Base-by-base conservation (phyloP, 2,797 vertebrate genomes). In the Cryptoblepharus egeriae region DNA sequence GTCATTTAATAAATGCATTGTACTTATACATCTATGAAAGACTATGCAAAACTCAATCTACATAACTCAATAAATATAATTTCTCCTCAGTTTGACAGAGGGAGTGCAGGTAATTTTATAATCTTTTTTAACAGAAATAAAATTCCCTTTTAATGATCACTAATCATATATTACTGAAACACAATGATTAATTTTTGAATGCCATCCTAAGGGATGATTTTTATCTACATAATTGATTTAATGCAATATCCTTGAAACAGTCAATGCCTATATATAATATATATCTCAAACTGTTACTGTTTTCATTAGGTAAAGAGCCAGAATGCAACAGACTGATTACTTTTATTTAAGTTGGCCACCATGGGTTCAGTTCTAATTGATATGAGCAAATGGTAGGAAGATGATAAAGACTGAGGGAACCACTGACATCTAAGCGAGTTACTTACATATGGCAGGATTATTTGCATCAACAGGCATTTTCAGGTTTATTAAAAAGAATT, bases 21-120 rank as follows among this genome's bases (percentile, higher is more conserved):
- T 69, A 55, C 69, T 84, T 75, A n/a, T 68, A 30, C 73, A 9
- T 13, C 79, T 80, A 75, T 88, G 77, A 71, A 83, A 69, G 1
- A 22, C 22, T 18, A 15, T 15, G 69, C 10, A 72, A 81, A 63
- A 61, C 75, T 28, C 35, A 39, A 24, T 49, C 42, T 68, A 30
- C 2, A 8, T 83, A 32, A 6, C 72, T 77, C 72, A 64, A 52
- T 82, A 74, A 58, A 52, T 49, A 7, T 35, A 73, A 81, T 75
- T 72, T 88, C 35, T 77, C 1, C 1, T 65, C 64, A 75, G 64
- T 28, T 84, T 85, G 81, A 75, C 55, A 87, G 24, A 65, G 28
- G 5, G n/a, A 55, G 60, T 88, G 22, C 4, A 45, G 26, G 18
- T 64, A 79, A 79, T 80, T 69, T 91, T 69, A 35, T 78, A 75